These are phyloP conservation scores for Volucella bombylans DNA, from an alignment of 2,888 invertebrate genomes.

Conservation along the genomic window DNA sequence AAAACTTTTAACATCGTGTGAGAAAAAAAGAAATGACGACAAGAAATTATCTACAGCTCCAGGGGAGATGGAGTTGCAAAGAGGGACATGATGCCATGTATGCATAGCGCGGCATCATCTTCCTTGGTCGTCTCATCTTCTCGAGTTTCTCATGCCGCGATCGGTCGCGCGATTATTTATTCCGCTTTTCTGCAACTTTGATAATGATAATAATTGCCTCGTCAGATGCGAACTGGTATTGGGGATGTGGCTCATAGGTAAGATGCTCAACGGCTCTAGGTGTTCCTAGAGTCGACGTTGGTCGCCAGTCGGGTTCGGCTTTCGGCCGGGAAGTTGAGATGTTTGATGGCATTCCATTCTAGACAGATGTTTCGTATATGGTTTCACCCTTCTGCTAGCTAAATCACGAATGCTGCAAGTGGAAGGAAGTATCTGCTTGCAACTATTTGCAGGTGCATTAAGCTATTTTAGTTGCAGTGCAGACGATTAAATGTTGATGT, in stretches of 20 bases:
- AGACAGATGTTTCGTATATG: slow-evolving; percentile 73
- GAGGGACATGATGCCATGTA: slow-evolving; percentile 50
- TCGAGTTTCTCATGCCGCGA: slow-evolving; percentile 46
- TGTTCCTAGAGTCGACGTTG: slow-evolving; percentile 17
- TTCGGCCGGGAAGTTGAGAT: slow-evolving; percentile 66
- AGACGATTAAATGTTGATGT: slow-evolving; percentile 64
- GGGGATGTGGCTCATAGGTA: slow-evolving; percentile 50
- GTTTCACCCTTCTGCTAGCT: slow-evolving; percentile 68
- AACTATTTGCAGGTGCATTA: slow-evolving; percentile 73
- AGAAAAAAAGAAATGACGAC: slow-evolving; percentile 19
- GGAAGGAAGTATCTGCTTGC: not conserved
- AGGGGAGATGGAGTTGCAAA: slow-evolving; percentile 8
- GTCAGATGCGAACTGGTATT: slow-evolving; percentile 59
- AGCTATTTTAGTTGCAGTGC: slow-evolving; percentile 62
- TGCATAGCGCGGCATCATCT: slow-evolving; percentile 16
- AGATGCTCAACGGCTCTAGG: slow-evolving; percentile 47
- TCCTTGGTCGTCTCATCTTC: slow-evolving; percentile 20
- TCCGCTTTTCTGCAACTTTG: slow-evolving; percentile 72
- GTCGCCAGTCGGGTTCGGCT: slow-evolving; percentile 21
- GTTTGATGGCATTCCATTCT: slow-evolving; percentile 73
- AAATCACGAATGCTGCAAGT: not conserved
- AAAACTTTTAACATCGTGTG: slow-evolving; percentile 65
- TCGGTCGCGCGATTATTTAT: slow-evolving; percentile 67
- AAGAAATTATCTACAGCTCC: slow-evolving; percentile 5
- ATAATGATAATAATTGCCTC: slow-evolving; percentile 73